Conservation (phyloP, 1,140 invertebrate species). For the Batillaria attramentaria region DNA sequence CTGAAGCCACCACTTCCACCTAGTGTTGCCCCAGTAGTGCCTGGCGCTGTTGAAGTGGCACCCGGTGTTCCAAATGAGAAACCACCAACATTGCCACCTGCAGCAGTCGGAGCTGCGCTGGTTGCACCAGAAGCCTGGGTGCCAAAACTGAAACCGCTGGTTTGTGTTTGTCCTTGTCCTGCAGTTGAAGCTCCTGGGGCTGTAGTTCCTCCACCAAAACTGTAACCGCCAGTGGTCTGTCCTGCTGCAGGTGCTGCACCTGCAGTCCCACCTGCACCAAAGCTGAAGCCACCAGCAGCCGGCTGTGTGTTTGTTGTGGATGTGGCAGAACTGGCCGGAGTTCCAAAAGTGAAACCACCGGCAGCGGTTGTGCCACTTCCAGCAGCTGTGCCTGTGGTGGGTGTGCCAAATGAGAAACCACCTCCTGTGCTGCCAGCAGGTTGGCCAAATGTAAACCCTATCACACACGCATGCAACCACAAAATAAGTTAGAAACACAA, state of each 20-base stretch:
- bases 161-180: neutral
- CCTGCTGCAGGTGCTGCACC: neutral
- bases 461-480: neutral
- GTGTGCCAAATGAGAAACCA: conserved; percentile 42
- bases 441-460: conserved; percentile 23
- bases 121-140: conserved; percentile 13
- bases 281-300: neutral
- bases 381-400: conserved; percentile 23
- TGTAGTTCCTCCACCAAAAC: neutral
- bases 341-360: conserved; percentile 26
- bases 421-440: conserved; percentile 23
- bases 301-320: neutral
- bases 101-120: conserved; percentile 7
- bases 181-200: neutral
- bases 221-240: neutral
- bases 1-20: neutral
- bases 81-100: conserved; percentile 36
- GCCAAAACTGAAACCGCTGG: conserved; percentile 50
- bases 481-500: neutral
- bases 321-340: neutral
- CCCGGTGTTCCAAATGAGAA: conserved; percentile 46
- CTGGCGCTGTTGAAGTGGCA: conserved; percentile 3
- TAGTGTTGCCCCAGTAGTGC: conserved; percentile 15
- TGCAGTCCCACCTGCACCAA: neutral
- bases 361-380: neutral